A percentile compares a stretch with the other conserved stretches of the same genome.
These are phyloP conservation scores for Puntigrus tetrazona DNA, from an alignment of 2,113 vertebrate species.

Conservation along the genomic window DNA sequence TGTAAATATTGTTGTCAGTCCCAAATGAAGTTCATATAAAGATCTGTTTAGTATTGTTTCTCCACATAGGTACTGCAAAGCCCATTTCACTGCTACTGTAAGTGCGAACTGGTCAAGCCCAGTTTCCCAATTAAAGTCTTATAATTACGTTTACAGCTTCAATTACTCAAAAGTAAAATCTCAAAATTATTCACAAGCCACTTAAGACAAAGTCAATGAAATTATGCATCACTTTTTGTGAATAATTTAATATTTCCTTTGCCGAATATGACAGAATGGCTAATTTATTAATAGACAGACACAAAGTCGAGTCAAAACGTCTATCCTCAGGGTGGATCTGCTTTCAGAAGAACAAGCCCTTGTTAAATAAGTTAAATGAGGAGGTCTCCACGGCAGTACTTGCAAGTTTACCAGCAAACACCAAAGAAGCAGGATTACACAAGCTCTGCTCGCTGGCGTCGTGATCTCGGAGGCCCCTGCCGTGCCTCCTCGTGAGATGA, in stretches of 20 bases:
- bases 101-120: conserved; percentile 63
- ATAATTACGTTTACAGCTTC: conserved; percentile 79
- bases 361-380: conserved; percentile 79
- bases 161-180: conserved; percentile 77
- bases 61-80: conserved; percentile 63
- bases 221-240: conserved; percentile 79
- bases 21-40: not conserved
- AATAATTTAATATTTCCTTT: conserved; percentile 80
- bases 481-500: conserved; percentile 63
- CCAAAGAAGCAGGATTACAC: conserved; percentile 61
- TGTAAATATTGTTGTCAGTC: not conserved
- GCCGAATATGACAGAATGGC: conserved; percentile 78
- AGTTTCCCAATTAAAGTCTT: conserved; percentile 53
- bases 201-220: conserved; percentile 75
- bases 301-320: conserved; percentile 77
- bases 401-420: conserved; percentile 73
- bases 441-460: conserved; percentile 55
- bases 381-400: conserved; percentile 60
- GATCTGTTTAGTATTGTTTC: not conserved
- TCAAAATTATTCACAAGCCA: conserved; percentile 75
- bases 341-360: conserved; percentile 76
- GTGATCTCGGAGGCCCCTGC: conserved; percentile 67
- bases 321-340: conserved; percentile 75
- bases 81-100: conserved; percentile 60
- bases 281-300: conserved; percentile 81